Base-by-base conservation (phyloP, 2,888 invertebrate species). In the Oxyteleia sp. region DNA sequence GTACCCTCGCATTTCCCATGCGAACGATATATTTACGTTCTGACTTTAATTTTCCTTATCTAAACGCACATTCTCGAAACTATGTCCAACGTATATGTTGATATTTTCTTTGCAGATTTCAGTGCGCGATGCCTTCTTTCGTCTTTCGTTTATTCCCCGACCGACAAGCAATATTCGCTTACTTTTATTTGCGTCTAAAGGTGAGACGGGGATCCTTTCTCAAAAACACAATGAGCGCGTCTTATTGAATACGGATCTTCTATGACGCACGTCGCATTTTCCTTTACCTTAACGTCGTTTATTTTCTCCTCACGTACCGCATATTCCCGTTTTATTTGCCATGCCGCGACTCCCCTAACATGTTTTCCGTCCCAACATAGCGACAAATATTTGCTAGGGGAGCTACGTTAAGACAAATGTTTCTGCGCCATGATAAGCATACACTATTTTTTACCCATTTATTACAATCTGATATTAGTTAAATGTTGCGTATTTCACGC, bases 241-340 rank as follows among this genome's bases (percentile, higher is more conserved):
- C 75, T 82, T 75, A 82, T 82, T 82, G 82, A 82, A 82, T 82
- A 74, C 74, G 84, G 78, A 84, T 84, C 84, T 69, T 53, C 74
- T 81, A 64, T 76, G 81, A 84, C 76, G 74, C 74, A 74, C 78
- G 68, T 72, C 61, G 78, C 74, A 78, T 81, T 84, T 85, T 81
- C 82, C 84, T 78, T 85, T 79, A 74, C 82, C 84, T 78, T 85
- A 75, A 74, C 61, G 74, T 64, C 66, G 82, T 86, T 87, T 85
- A 88, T 86, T 88, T 87, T 84, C 86, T 64, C 66, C 78, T 84
- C 85, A 87, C 86, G 87, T 86, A 80, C 83, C 76, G 81, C 85
- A 87, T 88, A 87, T 86, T 84, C 78, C 81, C 47, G 78, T 86
- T 87, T 87, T 88, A 87, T 88, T 87, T 85, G 88, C 75, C 78